Evolutionary conservation across 2,797 vertebrate species (phyloP), one percentile per base, ranked within the genome.

Genomic region (Danio jaintianensis): DNA sequence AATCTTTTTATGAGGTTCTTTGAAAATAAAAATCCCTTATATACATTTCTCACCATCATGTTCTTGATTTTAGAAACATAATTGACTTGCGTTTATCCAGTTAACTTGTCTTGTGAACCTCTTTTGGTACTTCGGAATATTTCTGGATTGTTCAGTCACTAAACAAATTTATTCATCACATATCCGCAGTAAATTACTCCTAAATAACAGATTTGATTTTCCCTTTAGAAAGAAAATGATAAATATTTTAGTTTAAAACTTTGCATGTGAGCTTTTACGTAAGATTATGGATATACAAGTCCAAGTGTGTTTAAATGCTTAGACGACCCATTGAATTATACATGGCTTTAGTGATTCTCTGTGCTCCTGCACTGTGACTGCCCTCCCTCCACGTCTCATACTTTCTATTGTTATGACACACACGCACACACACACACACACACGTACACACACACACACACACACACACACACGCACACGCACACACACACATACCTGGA

Each of bases 321-420:
- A 78, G 73, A 72, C 42, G 74, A 40, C 20, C 38, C 69, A 20
- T 11, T 88, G 74, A 87, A 89, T 89, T 87, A 85, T 87, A 76
- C 10, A 86, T 82, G 85, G 77, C 55, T 66, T 56, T 78, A 82
- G 74, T 83, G 67, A 89, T 87, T 87, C 81, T 85, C 82, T 81
- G 79, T 77, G 85, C 77, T 85, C 79, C 75, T 71, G 73, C 53
- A 84, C 79, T 85, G 86, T 88, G 84, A 86, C 82, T 58, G 86
- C 68, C 73, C 62, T 74, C 62, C 62, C 75, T 66, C 66, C 38
- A 50, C 12, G 2, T 40, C 59, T 64, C 74, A 40, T 22, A 53
- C 52, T 38, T 56, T 77, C 75, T 77, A 42, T 47, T 74, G 56
- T 74, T 74, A 6, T 74, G 40, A 47, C 20, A 3, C 7, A 53